Percentiles rank a stretch among this genome's conserved stretches.
Evolutionary conservation across 2,797 vertebrate species (phyloP).

Genomic region (Nyctibius grandis): DNA sequence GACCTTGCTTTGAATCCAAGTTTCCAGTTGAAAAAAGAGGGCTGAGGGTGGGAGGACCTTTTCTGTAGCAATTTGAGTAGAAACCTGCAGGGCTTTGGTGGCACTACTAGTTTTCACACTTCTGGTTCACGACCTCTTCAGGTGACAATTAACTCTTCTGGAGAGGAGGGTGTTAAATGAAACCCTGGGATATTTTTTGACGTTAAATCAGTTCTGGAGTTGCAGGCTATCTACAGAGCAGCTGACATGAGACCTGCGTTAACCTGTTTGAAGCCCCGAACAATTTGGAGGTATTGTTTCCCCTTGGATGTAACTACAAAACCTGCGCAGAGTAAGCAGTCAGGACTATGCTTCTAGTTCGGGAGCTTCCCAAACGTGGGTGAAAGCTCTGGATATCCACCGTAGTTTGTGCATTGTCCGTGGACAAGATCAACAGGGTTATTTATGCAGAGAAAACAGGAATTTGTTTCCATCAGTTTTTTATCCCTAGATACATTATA

Average conservation of each 20-base stretch:
- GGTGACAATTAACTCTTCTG: background rate
- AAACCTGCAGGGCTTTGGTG: background rate
- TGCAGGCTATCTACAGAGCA: background rate
- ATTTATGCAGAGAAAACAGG: background rate
- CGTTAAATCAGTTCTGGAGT: background rate
- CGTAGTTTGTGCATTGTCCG: background rate
- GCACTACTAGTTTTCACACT: background rate
- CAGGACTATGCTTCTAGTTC: background rate
- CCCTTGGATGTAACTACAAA: background rate
- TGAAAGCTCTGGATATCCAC: background rate
- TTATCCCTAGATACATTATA: background rate
- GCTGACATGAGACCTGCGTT: background rate
- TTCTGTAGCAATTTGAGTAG: background rate
- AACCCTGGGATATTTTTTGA: background rate
- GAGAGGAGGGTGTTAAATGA: background rate
- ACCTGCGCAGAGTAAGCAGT: conserved; percentile 2
- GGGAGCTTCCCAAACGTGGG: background rate
- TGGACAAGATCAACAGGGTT: background rate
- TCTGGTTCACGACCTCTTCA: background rate
- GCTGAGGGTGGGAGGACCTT: background rate
- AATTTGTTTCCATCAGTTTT: background rate
- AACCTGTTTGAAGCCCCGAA: conserved; percentile 1
- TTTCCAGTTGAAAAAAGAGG: background rate
- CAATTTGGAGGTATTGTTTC: conserved; percentile 11
- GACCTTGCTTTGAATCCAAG: background rate